Evolutionary conservation across 2,888 invertebrate genomes (phyloP), one percentile per base, ranked within the genome.

Genomic region (Heteromyza rotundicornis): DNA sequence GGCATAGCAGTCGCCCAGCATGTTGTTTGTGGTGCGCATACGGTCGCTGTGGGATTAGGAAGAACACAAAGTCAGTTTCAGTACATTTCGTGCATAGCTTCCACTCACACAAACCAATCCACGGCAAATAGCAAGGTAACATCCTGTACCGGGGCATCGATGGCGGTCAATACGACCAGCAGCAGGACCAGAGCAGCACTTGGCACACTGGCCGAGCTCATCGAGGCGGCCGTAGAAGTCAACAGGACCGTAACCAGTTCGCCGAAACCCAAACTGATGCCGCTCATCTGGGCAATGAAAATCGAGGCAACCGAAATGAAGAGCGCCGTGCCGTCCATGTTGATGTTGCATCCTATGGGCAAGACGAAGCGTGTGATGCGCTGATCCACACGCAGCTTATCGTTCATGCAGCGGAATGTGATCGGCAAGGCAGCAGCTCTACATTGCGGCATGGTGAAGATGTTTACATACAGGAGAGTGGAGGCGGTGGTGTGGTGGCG

Each of bases 261-360:
- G 5, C 94, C 94, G 66, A 92, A 88, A 19, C 91, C 90, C 64
- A 96, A 84, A 16, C 86, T 83, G 73, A 95, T 89, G 64, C 89
- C 90, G 77, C 94, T 95, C 90, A 96, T 92, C 94, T 89, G 83
- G 44, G 92, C 92, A 71, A 93, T 90, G 82, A 92, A 93, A 75
- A 92, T 89, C 62, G 94, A 91, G 2, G 96, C 93, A 2, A 94
- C 89, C 0, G 95, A 89, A 35, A 96, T 89, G 82, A 96, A 97
- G 52, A 96, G 84, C 0, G 94, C 94, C 0, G 94, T 94, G 1
- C 94, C 94, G 73, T 95, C 93, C 94, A 95, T 95, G 83, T 96
- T 96, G 79, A 95, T 92, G 78, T 94, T 95, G 79, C 94, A 94
- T 3, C 95, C 95, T 69, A 95, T 92, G 0, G 95, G 95, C 12